Evolutionary conservation across 2,113 vertebrate species (phyloP), one percentile per base, ranked within the genome.

Genomic region (Etheostoma spectabile): DNA sequence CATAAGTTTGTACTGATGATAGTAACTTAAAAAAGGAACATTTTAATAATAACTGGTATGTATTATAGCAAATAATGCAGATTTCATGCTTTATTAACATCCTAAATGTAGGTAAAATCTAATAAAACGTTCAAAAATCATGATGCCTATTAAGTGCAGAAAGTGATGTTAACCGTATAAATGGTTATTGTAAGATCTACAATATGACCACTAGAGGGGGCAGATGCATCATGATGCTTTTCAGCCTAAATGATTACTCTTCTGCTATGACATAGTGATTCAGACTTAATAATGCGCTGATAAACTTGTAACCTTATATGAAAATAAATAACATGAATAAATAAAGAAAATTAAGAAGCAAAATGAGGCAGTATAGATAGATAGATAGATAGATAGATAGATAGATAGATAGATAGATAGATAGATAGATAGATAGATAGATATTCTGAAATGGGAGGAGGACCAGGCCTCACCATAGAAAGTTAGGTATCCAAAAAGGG

Each of bases 401-500:
- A 71, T 4, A 64, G 42, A 70, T 1, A 76, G 69, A 61, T 1
- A n/a, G 55, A 65, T 8, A 45, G 30, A 57, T 7, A 38, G 55
- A 77, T 5, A 69, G 56, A 67, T 6, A 22, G 56, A 63, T 7
- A 38, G 24, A 55, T 2, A 38, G 55, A 77, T 4, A 71, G 61
- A 56, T 0, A 72, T 56, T 73, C 53, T 62, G 42, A 63, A 33
- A 18, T 53, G 38, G 65, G n/a, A 59, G 49, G 81, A 83, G 48
- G 86, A 77, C 59, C 63, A 80, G 22, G 82, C 73, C 97, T 96
- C 96, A 99, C 98, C 97, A 2, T 99, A 98, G 95, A 99, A 99
- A 1, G 98, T 99, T 94, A 99, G 96, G 96, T 99, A 99, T 95
- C 98, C 98, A 22, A 99, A 99, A 80, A 99, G 96, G 70, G 98